These are phyloP conservation scores for Harpegnathos saltator DNA, from an alignment of 1,140 invertebrate species.

Conservation along the genomic window DNA sequence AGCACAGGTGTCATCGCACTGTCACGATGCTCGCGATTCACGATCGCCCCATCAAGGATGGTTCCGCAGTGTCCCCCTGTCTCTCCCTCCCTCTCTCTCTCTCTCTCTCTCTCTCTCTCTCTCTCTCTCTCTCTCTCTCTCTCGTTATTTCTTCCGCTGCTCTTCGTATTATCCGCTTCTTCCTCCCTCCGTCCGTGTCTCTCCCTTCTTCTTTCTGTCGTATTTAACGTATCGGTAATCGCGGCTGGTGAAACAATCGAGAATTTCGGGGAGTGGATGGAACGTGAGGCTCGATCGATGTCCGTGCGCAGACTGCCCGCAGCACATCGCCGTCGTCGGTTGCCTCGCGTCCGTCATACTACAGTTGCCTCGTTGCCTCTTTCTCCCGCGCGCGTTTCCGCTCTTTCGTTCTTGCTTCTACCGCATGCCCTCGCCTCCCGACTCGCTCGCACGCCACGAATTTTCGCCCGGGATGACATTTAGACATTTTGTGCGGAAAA, in stretches of 20 bases:
- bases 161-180: no score
- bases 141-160: neutral
- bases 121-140: neutral
- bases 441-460: conserved; percentile 50
- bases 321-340: conserved; percentile 61
- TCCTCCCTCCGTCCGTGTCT: neutral
- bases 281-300: conserved; percentile 81
- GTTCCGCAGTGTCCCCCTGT: conserved; percentile 6
- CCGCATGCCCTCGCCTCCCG: conserved; percentile 54
- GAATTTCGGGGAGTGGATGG: conserved; percentile 69
- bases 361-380: conserved; percentile 52
- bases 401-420: conserved; percentile 47
- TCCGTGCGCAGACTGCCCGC: conserved; percentile 83
- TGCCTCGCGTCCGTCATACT: conserved; percentile 73
- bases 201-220: neutral
- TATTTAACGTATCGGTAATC: conserved; percentile 54
- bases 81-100: neutral
- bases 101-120: neutral
- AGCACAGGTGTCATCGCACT: conserved; percentile 70
- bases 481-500: neutral
- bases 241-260: conserved; percentile 75
- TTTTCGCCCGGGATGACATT: neutral
- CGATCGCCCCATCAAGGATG: conserved; percentile 18
- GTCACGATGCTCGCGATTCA: conserved; percentile 57
- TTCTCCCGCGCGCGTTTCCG: conserved; percentile 62